Percentiles rank a stretch among this genome's conserved stretches.
Conservation (phyloP, 37 sponge, comb jelly and placozoan species). For the Ianthella basta region DNA sequence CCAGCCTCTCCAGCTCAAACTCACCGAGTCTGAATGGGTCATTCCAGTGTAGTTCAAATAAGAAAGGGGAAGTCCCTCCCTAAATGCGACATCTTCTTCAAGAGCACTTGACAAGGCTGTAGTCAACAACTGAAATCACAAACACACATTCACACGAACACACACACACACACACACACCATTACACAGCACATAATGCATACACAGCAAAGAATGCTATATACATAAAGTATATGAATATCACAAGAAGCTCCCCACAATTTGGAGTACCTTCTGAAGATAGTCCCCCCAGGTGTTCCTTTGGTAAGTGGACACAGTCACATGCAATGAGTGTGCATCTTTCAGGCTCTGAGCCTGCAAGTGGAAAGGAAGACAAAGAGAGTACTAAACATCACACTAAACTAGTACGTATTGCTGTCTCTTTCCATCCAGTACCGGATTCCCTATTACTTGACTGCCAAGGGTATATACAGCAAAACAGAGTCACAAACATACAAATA, state of each 20-base stretch:
- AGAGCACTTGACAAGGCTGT: conserved; percentile 66
- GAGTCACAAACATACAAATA: not conserved
- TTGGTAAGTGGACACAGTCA: conserved; percentile 93
- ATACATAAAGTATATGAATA: too few species aligned
- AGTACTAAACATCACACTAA: too few species aligned
- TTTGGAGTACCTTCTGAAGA: conserved; percentile 84
- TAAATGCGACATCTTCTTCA: conserved; percentile 73
- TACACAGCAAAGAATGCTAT: too few species aligned
- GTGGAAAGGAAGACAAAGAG: not conserved
- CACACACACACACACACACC: not conserved
- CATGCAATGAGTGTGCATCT: conserved; percentile 89
- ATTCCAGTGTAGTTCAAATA: conserved; percentile 77
- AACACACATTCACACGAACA: not conserved
- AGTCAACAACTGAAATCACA: conserved; percentile 61
- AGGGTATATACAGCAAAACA: not conserved
- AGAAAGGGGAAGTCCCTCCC: conserved; percentile 73
- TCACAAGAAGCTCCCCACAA: too few species aligned
- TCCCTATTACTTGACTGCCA: not conserved
- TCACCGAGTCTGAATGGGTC: conserved; percentile 62
- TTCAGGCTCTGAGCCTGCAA: conserved; percentile 75
- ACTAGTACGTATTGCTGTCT: not conserved
- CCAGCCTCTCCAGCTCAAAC: not conserved
- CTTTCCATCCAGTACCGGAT: not conserved
- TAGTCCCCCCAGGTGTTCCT: conserved; percentile 92
- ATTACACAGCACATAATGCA: too few species aligned